Percentiles rank a stretch among this genome's conserved stretches.
Evolutionary conservation across 2,888 invertebrate genomes (phyloP).

Genomic region (Ditula angustiorana): DNA sequence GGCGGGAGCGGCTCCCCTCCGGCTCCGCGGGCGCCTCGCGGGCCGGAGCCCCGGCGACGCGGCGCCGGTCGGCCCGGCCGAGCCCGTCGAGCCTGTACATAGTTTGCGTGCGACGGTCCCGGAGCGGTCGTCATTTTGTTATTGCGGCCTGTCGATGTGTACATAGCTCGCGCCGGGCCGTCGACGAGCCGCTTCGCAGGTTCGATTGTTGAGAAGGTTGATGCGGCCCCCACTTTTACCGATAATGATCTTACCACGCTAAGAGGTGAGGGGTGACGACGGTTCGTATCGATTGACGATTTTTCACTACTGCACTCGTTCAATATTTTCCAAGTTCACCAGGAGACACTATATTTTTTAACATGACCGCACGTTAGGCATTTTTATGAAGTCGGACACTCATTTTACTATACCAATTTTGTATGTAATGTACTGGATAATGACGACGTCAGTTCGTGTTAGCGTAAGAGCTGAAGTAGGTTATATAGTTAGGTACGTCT

Average conservation of each 20-base stretch:
- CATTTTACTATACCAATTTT: slow-evolving; percentile 79
- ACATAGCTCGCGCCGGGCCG: slow-evolving; percentile 72
- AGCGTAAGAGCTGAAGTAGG: slow-evolving; percentile 78
- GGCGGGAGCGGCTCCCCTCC: slow-evolving; percentile 49
- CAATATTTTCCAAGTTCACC: slow-evolving; percentile 69
- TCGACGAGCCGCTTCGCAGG: slow-evolving; percentile 65
- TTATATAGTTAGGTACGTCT: slow-evolving; percentile 75
- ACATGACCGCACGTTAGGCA: slow-evolving; percentile 76
- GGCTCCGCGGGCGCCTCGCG: slow-evolving; percentile 45
- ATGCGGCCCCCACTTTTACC: slow-evolving; percentile 61
- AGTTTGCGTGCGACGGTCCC: slow-evolving; percentile 74
- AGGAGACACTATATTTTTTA: slow-evolving; percentile 73
- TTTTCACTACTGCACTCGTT: slow-evolving; percentile 79
- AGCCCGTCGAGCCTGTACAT: slow-evolving; percentile 76
- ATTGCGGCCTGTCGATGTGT: slow-evolving; percentile 79
- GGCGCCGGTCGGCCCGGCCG: slow-evolving; percentile 68
- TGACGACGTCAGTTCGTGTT: slow-evolving; percentile 68
- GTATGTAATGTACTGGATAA: slow-evolving; percentile 80
- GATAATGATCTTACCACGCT: slow-evolving; percentile 54
- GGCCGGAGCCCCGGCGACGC: slow-evolving; percentile 67
- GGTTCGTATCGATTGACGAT: slow-evolving; percentile 68
- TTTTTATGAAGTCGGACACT: slow-evolving; percentile 75
- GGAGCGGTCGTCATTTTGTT: slow-evolving; percentile 77
- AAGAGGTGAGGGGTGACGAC: slow-evolving; percentile 58
- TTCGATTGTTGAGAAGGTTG: slow-evolving; percentile 58